Evolutionary conservation across 2,888 invertebrate genomes (phyloP).

Genomic region (Seira musarum): DNA sequence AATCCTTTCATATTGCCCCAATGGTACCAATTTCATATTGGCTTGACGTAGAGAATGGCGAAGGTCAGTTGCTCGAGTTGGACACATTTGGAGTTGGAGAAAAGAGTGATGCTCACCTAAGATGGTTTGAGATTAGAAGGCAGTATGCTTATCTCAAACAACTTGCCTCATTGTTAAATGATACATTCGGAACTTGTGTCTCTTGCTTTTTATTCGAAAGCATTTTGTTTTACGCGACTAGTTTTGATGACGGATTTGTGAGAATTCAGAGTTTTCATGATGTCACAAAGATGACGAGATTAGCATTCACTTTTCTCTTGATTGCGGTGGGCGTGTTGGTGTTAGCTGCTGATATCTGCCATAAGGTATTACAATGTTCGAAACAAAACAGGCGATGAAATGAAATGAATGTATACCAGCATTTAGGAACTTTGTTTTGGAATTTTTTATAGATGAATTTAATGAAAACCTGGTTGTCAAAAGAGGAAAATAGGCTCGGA

Average conservation of each 20-base stretch:
- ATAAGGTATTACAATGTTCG: neutral
- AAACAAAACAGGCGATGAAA: neutral
- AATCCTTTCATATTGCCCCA: neutral
- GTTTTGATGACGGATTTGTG: neutral
- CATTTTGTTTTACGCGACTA: neutral
- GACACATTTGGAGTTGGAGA: too few relatives aligned
- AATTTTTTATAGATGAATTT: constrained; percentile 12
- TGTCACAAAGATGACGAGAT: neutral
- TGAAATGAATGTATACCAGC: neutral
- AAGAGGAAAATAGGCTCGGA: neutral
- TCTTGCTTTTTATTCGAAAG: neutral
- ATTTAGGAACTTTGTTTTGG: neutral
- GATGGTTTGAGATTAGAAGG: too few relatives aligned
- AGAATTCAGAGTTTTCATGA: neutral
- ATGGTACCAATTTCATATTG: neutral
- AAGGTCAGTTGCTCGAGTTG: too few relatives aligned
- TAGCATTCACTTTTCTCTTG: neutral
- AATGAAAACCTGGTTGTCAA: neutral
- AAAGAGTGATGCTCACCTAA: too few relatives aligned
- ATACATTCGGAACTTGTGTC: neutral
- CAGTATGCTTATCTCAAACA: neutral
- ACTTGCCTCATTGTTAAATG: neutral
- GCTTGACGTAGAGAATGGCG: neutral
- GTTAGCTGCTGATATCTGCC: neutral
- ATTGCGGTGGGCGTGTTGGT: neutral